Evolutionary conservation across 1,140 invertebrate genomes (phyloP), one percentile per base, ranked within the genome.

Genomic region (Lepidurus couesii): DNA sequence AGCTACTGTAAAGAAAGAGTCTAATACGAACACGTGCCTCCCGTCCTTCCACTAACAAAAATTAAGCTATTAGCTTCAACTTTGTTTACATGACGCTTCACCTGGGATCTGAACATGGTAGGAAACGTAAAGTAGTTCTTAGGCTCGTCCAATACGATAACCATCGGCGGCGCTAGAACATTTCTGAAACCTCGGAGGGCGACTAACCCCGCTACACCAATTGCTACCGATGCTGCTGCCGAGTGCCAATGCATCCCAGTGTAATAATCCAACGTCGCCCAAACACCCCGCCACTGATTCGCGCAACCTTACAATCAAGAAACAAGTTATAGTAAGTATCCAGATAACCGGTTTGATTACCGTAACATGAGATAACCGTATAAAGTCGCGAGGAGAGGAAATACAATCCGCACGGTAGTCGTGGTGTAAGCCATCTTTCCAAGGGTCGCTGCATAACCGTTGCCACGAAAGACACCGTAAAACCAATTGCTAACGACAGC

Each of bases 1-100:
- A 73, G 91, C 88, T 45, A 95, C 92, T 24, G 92, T 94, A 85
- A 95, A 94, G 73, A 93, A 85, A 83, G 92, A 93, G 86, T 96
- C 94, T 83, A 95, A 84, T 75, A 94, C 88, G 86, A 93, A 95
- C 10, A 42, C 6, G n/a, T 47, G 81, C 0, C 11, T 47, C 8
- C 16, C 53, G 42, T 9, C 78, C 44, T 80, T 81, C 75, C 34
- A 81, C 77, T 80, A n/a, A 75, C 10, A 73, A 76, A 76, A 78
- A 77, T 7, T 34, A 77, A 77, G 16, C 44, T 13, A 45, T 44
- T 74, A 47, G 8, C 8, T 3, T 21, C 53, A 3, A 65, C 21
- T 65, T 10, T 7, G 9, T 16, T 65, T 13, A 65, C 24, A n/a
- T 24, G 44, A 44, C 44, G 82, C 87, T 90, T 91, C 85, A 92